Evolutionary conservation across 1,140 invertebrate genomes (phyloP).

Genomic region (Pomacea maculata): DNA sequence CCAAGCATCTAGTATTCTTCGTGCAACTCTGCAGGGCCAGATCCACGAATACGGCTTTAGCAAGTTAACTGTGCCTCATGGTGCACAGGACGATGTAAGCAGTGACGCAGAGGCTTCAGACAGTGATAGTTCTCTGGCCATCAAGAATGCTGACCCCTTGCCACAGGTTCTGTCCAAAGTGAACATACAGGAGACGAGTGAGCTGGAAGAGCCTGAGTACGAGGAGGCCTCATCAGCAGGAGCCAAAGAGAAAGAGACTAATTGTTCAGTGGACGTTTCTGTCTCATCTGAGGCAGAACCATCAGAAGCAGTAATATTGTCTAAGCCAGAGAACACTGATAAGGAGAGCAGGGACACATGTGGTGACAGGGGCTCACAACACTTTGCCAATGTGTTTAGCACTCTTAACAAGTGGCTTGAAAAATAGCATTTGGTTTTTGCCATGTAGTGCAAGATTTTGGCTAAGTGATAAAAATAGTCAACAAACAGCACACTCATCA

Average conservation of each 20-base stretch:
- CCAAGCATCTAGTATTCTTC: not conserved
- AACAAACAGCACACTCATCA: not conserved
- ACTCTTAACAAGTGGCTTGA: constrained; percentile 21
- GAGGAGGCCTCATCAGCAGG: not conserved
- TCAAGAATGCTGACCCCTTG: not conserved
- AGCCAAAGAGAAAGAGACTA: constrained; percentile 16
- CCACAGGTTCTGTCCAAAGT: constrained; percentile 2
- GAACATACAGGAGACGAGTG: not conserved
- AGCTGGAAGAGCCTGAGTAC: not conserved
- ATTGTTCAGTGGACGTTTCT: not conserved
- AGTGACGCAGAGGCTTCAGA: constrained; percentile 1
- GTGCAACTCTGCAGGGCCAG: constrained; percentile 11
- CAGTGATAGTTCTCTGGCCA: not conserved
- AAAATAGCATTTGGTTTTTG: not conserved
- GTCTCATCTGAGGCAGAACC: not conserved
- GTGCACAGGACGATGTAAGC: not conserved
- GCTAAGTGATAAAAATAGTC: no score
- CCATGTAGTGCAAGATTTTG: not conserved
- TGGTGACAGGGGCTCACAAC: not conserved
- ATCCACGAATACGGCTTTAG: not conserved
- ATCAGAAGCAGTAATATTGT: not conserved
- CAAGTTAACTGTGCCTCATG: constrained; percentile 5
- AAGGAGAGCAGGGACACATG: not conserved
- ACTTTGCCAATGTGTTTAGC: constrained; percentile 18
- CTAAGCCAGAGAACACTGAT: not conserved